Percentiles rank a stretch among this genome's conserved stretches.
phyloP scores from a whole-genome alignment of 2,113 vertebrate genomes.

The Dipodomys spectabilis region DNA sequence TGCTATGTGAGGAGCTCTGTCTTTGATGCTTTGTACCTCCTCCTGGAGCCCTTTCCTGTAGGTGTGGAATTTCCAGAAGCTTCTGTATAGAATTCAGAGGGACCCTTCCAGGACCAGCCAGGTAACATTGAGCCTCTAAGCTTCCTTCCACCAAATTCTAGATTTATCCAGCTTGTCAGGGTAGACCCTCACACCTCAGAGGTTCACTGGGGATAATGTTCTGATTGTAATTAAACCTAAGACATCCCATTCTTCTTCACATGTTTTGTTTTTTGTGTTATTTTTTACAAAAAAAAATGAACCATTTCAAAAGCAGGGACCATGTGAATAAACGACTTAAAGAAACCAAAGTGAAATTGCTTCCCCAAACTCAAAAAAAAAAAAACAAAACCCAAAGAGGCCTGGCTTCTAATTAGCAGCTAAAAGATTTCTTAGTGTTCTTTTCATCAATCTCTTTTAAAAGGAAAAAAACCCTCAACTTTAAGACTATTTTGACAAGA shows the following conservation, averaged over 20 bases:
- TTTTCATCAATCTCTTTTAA: slow-evolving; percentile 63
- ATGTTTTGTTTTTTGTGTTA: not conserved
- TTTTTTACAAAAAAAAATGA: slow-evolving; percentile 18
- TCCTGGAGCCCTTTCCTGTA: not conserved
- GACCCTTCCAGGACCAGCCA: too few species aligned
- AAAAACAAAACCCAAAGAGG: slow-evolving; percentile 52
- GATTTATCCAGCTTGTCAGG: slow-evolving; percentile 70
- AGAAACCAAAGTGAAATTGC: slow-evolving; percentile 48
- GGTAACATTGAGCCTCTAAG: slow-evolving; percentile 38
- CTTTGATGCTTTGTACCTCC: too few species aligned
- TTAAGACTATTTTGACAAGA: slow-evolving; percentile 78
- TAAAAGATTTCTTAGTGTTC: slow-evolving; percentile 59
- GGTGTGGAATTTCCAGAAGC: slow-evolving; percentile 64
- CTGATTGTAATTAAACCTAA: slow-evolving; percentile 46
- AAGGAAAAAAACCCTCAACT: not conserved
- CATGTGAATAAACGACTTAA: not conserved
- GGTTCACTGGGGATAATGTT: slow-evolving; percentile 20
- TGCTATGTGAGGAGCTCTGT: too few species aligned
- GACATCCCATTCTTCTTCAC: not conserved
- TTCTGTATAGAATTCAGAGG: slow-evolving; percentile 57
- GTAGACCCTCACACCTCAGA: not conserved
- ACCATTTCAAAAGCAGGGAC: not conserved
- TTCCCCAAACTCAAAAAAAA: not conserved
- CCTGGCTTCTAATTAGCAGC: slow-evolving; percentile 70
- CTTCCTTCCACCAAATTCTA: not conserved